phyloP scores from a whole-genome alignment of 2,113 vertebrate species.

The Dolichotis patagonum region DNA sequence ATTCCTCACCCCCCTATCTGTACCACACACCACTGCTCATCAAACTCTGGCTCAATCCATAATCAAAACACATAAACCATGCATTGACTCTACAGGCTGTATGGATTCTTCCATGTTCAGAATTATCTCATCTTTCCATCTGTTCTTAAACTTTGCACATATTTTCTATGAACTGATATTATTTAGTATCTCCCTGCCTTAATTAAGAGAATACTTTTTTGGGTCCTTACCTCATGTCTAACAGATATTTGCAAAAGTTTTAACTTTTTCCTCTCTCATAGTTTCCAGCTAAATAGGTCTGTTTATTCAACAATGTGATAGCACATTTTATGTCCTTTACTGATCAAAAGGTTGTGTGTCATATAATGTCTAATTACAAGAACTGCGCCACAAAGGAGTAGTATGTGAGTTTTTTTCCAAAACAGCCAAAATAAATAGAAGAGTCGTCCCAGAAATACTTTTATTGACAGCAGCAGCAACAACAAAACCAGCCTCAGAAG shows the following conservation, averaged over 20 bases:
- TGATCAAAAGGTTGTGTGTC: conserved; percentile 1
- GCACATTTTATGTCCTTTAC: neutral
- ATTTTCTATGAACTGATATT: neutral
- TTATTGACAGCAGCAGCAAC: neutral
- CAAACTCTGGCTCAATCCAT: neutral
- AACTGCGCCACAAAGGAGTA: neutral
- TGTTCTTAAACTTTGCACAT: neutral
- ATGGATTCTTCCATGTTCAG: neutral
- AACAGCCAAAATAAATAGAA: conserved; percentile 37
- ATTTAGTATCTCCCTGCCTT: neutral
- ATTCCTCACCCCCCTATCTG: neutral
- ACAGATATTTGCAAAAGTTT: neutral
- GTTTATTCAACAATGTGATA: neutral
- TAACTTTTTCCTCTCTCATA: neutral
- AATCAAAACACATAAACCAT: neutral
- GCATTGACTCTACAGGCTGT: neutral
- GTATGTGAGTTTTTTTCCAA: neutral
- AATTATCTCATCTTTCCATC: neutral
- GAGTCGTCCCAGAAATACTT: neutral
- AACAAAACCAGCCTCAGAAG: neutral
- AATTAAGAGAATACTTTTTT: neutral
- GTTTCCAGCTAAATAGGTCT: conserved; percentile 5
- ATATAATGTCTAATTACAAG: neutral
- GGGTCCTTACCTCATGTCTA: neutral
- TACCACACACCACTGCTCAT: neutral